Evolutionary conservation across 2,888 invertebrate genomes (phyloP), one percentile per base, ranked within the genome.

Genomic region (Metellina segmentata): DNA sequence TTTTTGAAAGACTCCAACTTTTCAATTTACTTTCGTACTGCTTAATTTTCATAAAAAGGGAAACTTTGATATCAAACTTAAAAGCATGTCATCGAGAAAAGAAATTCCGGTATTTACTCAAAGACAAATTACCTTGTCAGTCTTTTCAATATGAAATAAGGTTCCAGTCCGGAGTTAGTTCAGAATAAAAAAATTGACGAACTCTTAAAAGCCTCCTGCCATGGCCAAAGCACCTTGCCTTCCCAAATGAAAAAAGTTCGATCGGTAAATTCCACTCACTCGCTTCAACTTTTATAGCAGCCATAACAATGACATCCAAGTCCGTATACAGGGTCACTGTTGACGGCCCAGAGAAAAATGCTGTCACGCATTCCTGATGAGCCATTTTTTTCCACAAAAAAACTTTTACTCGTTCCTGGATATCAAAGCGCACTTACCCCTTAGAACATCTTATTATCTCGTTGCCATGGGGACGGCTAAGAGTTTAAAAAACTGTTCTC

Each of bases 391-490:
- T 61, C 61, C 61, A n/a, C n/a, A 6, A 52, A 78, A 78, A 52
- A n/a, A 52, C 9, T 52, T 52, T 78, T n/a, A 19, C 49, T 48
- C 13, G 19, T 20, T 16, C 34, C n/a, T 16, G 61, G 16, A 34
- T 61, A 48, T 16, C 19, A n/a, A 51, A 77, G 52, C 77, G 7
- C 79, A 16, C 51, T 61, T 53, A n/a, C 51, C 79, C 53, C 61
- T 79, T 8, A 61, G 20, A 69, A 79, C 61, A 61, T 61, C 79
- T 11, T 34, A 34, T 34, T 61, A 34, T 79, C 61, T 34, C 49
- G 79, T 79, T 34, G 49, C 79, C 61, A 79, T 61, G 61, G 79
- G 34, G 34, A 79, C 79, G 7, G 6, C 34, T 61, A 61, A 16
- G 61, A 6, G 61, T 61, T 61, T 61, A 16, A 61, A 79, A 79